Evolutionary conservation across 2,113 vertebrate species (phyloP), one percentile per base, ranked within the genome.

Genomic region (Budorcas taxicolor): DNA sequence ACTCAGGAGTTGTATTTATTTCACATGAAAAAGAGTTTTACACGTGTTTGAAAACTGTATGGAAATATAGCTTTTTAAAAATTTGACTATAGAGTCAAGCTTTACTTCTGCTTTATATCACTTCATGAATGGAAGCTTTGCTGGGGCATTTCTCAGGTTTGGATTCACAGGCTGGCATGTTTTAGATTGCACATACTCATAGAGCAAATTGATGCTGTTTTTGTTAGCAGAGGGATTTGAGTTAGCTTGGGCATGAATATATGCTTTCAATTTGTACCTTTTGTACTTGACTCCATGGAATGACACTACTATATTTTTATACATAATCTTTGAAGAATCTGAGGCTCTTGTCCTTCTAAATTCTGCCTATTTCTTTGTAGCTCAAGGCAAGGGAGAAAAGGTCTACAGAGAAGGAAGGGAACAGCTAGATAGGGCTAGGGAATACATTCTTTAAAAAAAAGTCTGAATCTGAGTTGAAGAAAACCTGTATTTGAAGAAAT

Each of bases 1-100:
- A 93, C 95, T 84, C 86, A 83, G 97, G 95, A 97, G 89, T 87
- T 81, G 11, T 94, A 97, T 95, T 98, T 97, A 95, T 96, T 95
- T 97, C 94, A 95, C 64, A 90, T 83, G 95, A 58, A 85, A 97
- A 98, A 89, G 94, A 94, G 67, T 87, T 97, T 94, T 89, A 86
- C 53, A 47, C 13, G 58, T 84, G 53, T 97, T 96, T 96, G 93
- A 84, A 97, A 98, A 95, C 87, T 95, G 80, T 90, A 85, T 67
- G 93, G 90, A 97, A 97, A 87, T 92, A 85, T 1, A 92, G 94
- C 55, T 86, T 96, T 97, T 96, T 83, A 64, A 89, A 82, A 94
- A 89, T 83, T 58, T 86, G 78, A 95, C 83, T 60, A 64, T 25
- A 40, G 45, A 89, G 50, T 81, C 40, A 81, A 60, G 64, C 17